Base-by-base conservation (phyloP, 2,113 vertebrate genomes). In the Thoracochromis brauschi region DNA sequence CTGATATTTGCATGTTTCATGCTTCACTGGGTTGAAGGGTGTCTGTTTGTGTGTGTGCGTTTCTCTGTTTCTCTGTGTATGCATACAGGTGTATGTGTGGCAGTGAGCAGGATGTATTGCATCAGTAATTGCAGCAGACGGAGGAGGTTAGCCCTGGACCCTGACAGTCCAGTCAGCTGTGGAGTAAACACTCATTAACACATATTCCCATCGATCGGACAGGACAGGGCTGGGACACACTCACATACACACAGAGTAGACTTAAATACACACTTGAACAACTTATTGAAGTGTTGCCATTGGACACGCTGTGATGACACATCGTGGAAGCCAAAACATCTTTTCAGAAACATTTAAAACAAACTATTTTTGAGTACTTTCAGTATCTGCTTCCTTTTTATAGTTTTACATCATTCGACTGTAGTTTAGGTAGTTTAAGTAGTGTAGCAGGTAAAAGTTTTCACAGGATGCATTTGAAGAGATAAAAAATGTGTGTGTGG, bases 111-210 rank as follows among this genome's bases (percentile, higher is more conserved):
- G 68, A 91, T 89, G 78, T 42, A 89, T 86, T 88, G 60, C 38
- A 19, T 89, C 85, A 24, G 65, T 94, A 94, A 95, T 91, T 83
- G 85, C 81, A 87, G 31, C 80, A 85, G 94, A 93, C 92, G 88
- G 82, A 78, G 63, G 83, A 88, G 90, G 91, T 94, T 91, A 85
- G 83, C 33, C 3, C 55, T 9, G 87, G 75, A 85, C 35, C 89
- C 82, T 87, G 80, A 86, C 85, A 87, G 84, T 53, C 80, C 91
- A 87, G 84, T 92, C 91, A 93, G 79, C 87, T 40, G 19, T 93
- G 87, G 75, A 92, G 90, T 92, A 93, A 94, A 95, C 89, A 95
- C 33, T 92, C 92, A 93, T 96, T 94, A 94, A 92, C 91, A 91
- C 88, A 78, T 93, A 91, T 89, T 94, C 82, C 80, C 81, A 91